Evolutionary conservation across 2,888 invertebrate genomes (phyloP), one percentile per base, ranked within the genome.

Genomic region (Cremastobaeus sp.): DNA sequence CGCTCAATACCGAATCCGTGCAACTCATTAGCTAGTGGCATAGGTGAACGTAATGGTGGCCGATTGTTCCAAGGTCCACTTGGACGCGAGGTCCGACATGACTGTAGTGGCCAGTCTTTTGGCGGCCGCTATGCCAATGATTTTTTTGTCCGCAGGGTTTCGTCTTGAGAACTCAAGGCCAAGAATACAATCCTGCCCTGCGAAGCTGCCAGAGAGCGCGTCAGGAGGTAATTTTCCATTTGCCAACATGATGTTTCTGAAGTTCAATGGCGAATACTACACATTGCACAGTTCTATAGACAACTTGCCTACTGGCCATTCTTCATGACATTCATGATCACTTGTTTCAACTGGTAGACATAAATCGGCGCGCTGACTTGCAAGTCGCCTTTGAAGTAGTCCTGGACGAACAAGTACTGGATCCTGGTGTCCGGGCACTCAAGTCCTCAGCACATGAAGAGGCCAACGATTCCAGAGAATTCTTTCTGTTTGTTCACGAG

Each of bases 191-290:
- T 99, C 99, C 90, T 95, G 91, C 72, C 92, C 93, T 37, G 95
- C 95, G 73, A 95, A 89, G 85, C 94, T 92, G 68, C 96, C 97
- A 9, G 99, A 99, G 66, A 99, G 91, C 45, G 98, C 97, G 89
- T 99, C 99, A 21, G 98, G 97, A 54, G 98, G 96, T 74, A 99
- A 91, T 89, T 98, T 98, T 80, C 98, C 99, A 17, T 96, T 96
- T 21, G 98, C 98, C 84, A 99, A 89, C 99, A 99, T 99, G 78
- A 99, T 93, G 89, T 99, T 99, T 78, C 98, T 81, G 94, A 99
- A 99, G 89, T 99, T 99, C 71, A 99, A 92, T 34, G 98, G 95
- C 1, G 97, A 95, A 89, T 95, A 98, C 88, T 97, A 95, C 9
- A 98, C 97, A 76, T 91, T 91, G 89, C 97, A 97, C 45, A 96